Base-by-base conservation (phyloP, 2,113 vertebrate species). In the Tricholaema leucomelas region DNA sequence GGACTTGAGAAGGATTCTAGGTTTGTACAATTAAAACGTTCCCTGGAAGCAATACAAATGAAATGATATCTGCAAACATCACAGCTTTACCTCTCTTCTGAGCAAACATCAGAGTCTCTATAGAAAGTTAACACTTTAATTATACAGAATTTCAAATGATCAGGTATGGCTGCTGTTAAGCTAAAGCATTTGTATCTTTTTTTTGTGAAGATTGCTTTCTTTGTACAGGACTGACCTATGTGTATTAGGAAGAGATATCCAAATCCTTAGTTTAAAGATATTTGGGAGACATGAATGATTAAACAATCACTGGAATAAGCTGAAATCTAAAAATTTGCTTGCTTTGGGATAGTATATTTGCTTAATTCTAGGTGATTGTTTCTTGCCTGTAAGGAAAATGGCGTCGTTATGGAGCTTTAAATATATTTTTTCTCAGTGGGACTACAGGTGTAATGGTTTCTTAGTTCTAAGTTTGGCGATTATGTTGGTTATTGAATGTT, bases 1-100 rank as follows among this genome's bases (percentile, higher is more conserved):
- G 76, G 93, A 92, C 73, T 84, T 81, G 92, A 74, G 96, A 96
- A 97, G 84, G 88, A 95, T 93, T 93, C 96, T 85, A 93, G 67
- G 81, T 94, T 97, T 97, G 91, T 88, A 96, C 97, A 97, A 97
- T 97, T 96, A 91, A 96, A 96, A 79, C 92, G 92, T 81, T 96
- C 88, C 83, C 89, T 82, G 70, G 79, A 94, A 95, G 78, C 87
- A 96, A 93, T 94, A 85, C 60, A 94, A 71, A 44, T 65, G 94
- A 95, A 97, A 88, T 88, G 71, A 61, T 95, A 85, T 90, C 94
- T 92, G 87, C 83, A 95, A 94, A 93, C 81, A 95, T 61, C 65
- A 65, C 1, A 14, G 76, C 82, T 96, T 96, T 95, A 88, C 91
- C 70, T 79, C 73, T 90, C 70, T 96, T 97, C 94, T 95, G 88